Base-by-base conservation (phyloP, 2,888 invertebrate genomes). In the Gasteruption jaculator region DNA sequence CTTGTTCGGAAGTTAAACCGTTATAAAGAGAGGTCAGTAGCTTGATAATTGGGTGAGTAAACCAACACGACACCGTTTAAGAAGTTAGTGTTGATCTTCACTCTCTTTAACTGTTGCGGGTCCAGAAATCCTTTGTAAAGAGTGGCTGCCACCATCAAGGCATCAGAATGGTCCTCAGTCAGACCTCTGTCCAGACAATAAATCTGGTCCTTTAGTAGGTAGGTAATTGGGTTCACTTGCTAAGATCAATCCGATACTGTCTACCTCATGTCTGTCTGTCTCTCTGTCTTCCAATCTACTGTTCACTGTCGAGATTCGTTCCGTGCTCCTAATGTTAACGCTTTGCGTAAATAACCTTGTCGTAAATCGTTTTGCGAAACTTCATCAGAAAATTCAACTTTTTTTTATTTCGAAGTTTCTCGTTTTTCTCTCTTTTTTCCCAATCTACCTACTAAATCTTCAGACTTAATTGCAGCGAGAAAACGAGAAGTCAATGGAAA, bases 181-280 rank as follows among this genome's bases (percentile, higher is more conserved):
- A 58, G 53, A 45, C 41, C 46, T 51, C 49, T 58, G 57, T 57
- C 58, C 50, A 56, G 58, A 65, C 68, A 65, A 70, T 70, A 70
- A 70, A 70, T 70, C 70, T 68, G 61, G 59, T 51, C 62, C 58
- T 64, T 63, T 59, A n/a, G n/a, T n/a, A n/a, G 54, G 57, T 58
- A 57, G 65, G 66, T 70, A 70, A 70, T 70, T 70, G 70, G 70
- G 65, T 70, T 70, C 68, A 70, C 68, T 62, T 65, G 65, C 60
- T 60, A 58, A 65, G 70, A 70, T 70, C 70, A 61, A 64, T 67
- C 65, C 68, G 70, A 70, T 70, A 70, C 67, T 70, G 70, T 70
- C 68, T 61, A 57, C 63, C 61, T 53, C 61, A 61, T 63, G 69
- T 67, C 64, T 58, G 63, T 67, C 65, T 54, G 57, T 65, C 63